A percentile compares a stretch with the other conserved stretches of the same genome.
Conservation (phyloP, 2,113 vertebrate species). For the Hippocampus barbouri region DNA sequence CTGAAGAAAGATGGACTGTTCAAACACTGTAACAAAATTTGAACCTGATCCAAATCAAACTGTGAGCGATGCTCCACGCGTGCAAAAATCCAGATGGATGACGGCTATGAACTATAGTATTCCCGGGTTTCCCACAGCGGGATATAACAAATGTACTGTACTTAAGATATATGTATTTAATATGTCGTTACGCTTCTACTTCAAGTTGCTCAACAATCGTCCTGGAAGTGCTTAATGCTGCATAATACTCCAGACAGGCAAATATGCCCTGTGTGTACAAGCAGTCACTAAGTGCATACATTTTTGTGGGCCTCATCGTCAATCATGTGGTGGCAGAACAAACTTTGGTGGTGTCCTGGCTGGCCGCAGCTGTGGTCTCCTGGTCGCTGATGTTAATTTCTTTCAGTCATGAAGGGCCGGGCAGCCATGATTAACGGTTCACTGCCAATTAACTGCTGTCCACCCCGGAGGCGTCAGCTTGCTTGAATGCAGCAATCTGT, state of each 20-base stretch:
- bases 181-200: neutral
- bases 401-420: slow-evolving; percentile 53
- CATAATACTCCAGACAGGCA: neutral
- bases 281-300: slow-evolving; percentile 4
- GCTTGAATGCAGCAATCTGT: slow-evolving; percentile 57
- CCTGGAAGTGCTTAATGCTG: neutral
- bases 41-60: neutral
- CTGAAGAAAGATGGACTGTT: neutral
- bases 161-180: slow-evolving; percentile 1
- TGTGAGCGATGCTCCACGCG: neutral
- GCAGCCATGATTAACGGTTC: slow-evolving; percentile 62
- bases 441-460: slow-evolving; percentile 64
- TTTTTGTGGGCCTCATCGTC: neutral
- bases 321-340: slow-evolving; percentile 36
- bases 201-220: neutral
- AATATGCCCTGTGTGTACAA: neutral
- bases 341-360: slow-evolving; percentile 39
- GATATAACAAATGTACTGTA: neutral
- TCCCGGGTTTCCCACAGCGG: neutral
- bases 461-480: slow-evolving; percentile 41
- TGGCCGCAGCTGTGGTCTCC: slow-evolving; percentile 31
- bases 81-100: neutral
- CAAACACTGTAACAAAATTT: neutral
- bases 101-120: neutral
- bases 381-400: slow-evolving; percentile 57